Evolutionary conservation across 2,113 vertebrate genomes (phyloP), one percentile per base, ranked within the genome.

Genomic region (Ctenomys sociabilis): DNA sequence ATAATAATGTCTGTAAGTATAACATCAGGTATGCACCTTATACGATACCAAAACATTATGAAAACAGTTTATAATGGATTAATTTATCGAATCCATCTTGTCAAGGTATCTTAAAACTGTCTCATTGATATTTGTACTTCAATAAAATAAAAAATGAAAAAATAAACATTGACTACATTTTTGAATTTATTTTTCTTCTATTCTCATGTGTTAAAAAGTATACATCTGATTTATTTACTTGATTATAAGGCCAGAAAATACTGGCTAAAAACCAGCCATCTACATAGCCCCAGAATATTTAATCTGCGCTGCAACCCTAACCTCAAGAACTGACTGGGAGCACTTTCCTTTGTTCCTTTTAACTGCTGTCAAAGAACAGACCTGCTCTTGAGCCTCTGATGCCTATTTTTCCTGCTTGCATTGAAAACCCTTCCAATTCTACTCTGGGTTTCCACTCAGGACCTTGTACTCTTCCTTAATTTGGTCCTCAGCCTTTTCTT

Each of bases 241-340:
- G 57, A 54, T 35, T 40, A n/a, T 59, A 3, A 45, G 26, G 3
- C 12, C 13, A 32, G 52, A 90, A 28, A 24, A 22, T 1, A 37
- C 9, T n/a, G 22, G 8, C 4, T 52, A 35, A 32, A 30, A 61
- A 57, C 17, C 7, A 37, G 1, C 12, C 26, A 0, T 73, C n/a
- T 63, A 26, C 45, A 30, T 61, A 1, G 7, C 32, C 8, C 7
- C 28, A 32, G 64, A 19, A 3, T 7, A 0, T 13, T n/a, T 22
- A 0, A 16, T 13, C 14, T 22, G 45, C 26, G 30, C 5, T 2
- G 30, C 10, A 8, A 32, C 35, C 9, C 0, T n/a, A 0, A 12
- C 11, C 16, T 32, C 16, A 43, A 0, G 6, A 17, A 28, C 1
- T 35, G 3, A 40, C 26, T 16, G 8, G 59, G 7, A 32, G 66